phyloP scores from a whole-genome alignment of 2,797 vertebrate genomes.

The Dendrocincla tyrannina region DNA sequence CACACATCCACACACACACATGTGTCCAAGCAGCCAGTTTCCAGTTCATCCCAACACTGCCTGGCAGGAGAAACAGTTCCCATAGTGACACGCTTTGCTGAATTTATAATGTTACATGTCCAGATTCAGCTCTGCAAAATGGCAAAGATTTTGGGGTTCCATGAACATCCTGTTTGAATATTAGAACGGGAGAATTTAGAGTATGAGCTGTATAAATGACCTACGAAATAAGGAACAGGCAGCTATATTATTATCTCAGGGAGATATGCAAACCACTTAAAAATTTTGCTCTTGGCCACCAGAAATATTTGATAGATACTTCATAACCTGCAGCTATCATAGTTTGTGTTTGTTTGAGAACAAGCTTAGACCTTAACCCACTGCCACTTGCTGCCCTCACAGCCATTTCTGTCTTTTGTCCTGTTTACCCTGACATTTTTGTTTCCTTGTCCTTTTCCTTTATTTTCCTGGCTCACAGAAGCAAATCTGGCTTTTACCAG shows the following conservation, averaged over 20 bases:
- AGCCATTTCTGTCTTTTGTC: background rate
- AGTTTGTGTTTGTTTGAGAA: background rate
- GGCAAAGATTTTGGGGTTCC: background rate
- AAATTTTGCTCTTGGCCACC: background rate
- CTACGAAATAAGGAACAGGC: background rate
- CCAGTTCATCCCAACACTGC: background rate
- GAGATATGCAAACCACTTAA: background rate
- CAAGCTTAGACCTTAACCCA: background rate
- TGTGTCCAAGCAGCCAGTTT: background rate
- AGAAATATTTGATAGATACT: background rate
- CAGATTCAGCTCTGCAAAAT: background rate
- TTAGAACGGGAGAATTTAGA: background rate
- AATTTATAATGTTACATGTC: background rate
- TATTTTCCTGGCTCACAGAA: background rate
- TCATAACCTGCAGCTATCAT: background rate
- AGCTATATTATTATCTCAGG: background rate
- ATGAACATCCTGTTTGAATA: background rate
- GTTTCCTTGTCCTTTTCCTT: background rate
- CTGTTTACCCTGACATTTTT: background rate
- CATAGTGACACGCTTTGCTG: slow-evolving; percentile 12
- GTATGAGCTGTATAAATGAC: background rate
- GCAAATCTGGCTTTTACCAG: background rate
- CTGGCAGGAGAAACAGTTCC: slow-evolving; percentile 29
- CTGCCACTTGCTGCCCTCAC: background rate
- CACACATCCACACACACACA: background rate